A percentile compares a stretch with the other conserved stretches of the same genome.
phyloP scores from a whole-genome alignment of 2,888 invertebrate species.

The Coleophora flavipennella region DNA sequence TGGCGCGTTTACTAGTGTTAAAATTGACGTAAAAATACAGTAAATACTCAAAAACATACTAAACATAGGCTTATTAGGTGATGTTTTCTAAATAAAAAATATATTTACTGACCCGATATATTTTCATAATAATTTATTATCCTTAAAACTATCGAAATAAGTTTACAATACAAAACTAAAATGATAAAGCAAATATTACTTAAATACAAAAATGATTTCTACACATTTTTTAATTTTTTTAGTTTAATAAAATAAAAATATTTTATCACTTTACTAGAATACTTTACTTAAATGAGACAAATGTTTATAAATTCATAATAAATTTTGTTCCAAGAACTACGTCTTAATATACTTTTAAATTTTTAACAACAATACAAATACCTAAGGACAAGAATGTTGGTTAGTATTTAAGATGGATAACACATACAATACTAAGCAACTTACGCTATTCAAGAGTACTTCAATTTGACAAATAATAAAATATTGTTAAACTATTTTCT shows the following conservation, averaged over 20 bases:
- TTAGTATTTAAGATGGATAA: background rate
- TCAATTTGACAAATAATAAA: background rate
- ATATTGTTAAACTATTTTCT: too few relatives aligned
- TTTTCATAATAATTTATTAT: background rate
- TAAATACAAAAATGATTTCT: conserved; percentile 3
- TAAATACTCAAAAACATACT: too few relatives aligned
- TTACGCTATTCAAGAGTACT: conserved; percentile 9
- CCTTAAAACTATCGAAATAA: background rate
- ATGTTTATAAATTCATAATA: conserved; percentile 8
- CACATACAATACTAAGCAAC: conserved; percentile 6
- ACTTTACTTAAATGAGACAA: too few relatives aligned
- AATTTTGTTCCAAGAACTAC: background rate
- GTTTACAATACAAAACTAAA: too few relatives aligned
- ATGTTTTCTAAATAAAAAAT: too few relatives aligned
- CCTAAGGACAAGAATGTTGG: background rate
- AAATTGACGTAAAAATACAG: too few relatives aligned
- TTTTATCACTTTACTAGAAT: conserved; percentile 3
- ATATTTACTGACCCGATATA: too few relatives aligned
- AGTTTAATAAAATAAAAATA: background rate
- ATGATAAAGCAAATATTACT: background rate
- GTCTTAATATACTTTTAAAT: background rate
- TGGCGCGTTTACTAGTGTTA: too few relatives aligned
- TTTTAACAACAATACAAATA: conserved; percentile 5
- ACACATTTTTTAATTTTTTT: conserved; percentile 1
- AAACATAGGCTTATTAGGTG: too few relatives aligned